phyloP scores from a whole-genome alignment of 2,888 invertebrate species.

The Eupelmus urozonus region DNA sequence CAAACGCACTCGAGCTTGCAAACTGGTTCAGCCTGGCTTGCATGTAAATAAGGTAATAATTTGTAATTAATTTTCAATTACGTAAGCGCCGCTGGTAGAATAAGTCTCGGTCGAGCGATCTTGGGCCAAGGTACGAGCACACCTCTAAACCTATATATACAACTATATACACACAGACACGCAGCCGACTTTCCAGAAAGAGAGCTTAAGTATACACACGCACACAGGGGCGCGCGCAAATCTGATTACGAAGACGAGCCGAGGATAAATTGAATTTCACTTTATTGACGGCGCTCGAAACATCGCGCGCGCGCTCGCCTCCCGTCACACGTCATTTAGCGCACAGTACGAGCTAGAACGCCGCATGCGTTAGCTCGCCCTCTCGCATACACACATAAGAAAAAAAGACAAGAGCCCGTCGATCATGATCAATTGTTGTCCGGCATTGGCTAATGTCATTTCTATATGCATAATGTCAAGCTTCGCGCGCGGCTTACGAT shows the following conservation, averaged over 20 bases:
- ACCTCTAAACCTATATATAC: too few species aligned
- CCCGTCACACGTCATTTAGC: conserved; percentile 7
- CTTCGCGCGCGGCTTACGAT: too few species aligned
- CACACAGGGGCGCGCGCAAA: conserved; percentile 2
- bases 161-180: too few species aligned
- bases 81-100: too few species aligned
- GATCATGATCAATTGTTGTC: neutral
- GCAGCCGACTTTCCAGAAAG: neutral
- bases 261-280: conserved; percentile 52
- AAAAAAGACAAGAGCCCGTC: neutral
- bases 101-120: too few species aligned
- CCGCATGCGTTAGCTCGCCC: neutral
- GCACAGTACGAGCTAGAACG: too few species aligned
- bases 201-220: neutral
- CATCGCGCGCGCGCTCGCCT: neutral
- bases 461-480: conserved; percentile 7
- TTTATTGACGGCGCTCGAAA: conserved; percentile 37
- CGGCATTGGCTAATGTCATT: neutral
- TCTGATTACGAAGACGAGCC: conserved; percentile 31
- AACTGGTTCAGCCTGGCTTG: neutral
- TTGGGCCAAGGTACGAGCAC: too few species aligned
- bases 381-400: neutral
- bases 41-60: neutral
- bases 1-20: neutral
- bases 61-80: conserved; percentile 22